These are phyloP conservation scores for Lagopus leucura DNA, from an alignment of 2,113 vertebrate genomes.

Conservation along the genomic window DNA sequence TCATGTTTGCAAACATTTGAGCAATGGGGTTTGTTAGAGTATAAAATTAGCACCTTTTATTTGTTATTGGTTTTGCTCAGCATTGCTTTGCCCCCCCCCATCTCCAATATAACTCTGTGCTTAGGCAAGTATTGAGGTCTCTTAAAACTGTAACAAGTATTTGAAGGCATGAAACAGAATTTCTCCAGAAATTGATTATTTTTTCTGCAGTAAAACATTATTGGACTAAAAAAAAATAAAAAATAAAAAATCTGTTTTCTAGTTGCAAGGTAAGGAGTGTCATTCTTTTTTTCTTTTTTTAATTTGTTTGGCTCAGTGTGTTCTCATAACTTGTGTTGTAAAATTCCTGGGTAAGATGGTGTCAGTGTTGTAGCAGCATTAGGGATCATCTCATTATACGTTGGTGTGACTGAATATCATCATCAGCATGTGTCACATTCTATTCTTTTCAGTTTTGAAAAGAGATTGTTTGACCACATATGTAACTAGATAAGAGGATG, in stretches of 20 bases:
- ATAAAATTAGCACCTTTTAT: conserved; percentile 69
- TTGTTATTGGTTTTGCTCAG: conserved; percentile 54
- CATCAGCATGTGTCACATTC: neutral
- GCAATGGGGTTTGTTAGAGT: conserved; percentile 50
- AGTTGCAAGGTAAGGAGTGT: neutral
- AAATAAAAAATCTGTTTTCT: neutral
- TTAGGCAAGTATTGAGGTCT: conserved; percentile 36
- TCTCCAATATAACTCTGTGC: conserved; percentile 17
- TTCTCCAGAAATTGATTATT: neutral
- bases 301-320: neutral
- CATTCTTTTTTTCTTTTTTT: neutral
- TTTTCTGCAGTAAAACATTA: neutral
- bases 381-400: neutral
- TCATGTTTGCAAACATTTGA: conserved; percentile 54
- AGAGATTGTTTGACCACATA: neutral
- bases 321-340: neutral
- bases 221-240: neutral
- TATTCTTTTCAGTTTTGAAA: neutral
- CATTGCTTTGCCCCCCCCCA: conserved; percentile 32
- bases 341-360: conserved; percentile 15
- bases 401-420: neutral
- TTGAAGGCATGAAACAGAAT: neutral
- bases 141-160: neutral
- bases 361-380: neutral
- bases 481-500: neutral